Evolutionary conservation across 2,113 vertebrate genomes (phyloP).

Genomic region (Plecotus auritus): DNA sequence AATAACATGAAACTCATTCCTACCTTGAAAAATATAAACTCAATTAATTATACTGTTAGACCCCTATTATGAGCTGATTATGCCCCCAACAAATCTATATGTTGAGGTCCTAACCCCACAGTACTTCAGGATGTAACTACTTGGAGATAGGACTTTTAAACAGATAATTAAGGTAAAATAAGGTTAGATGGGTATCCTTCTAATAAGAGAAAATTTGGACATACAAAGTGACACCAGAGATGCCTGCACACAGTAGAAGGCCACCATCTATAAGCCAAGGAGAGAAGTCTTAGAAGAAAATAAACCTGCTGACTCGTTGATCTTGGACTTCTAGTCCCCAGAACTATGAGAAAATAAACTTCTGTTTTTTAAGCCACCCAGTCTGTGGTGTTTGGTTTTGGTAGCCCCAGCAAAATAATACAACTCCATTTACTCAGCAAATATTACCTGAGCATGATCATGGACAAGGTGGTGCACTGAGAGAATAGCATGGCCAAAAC

Average conservation of each 20-base stretch:
- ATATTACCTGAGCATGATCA: background rate
- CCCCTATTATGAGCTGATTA: background rate
- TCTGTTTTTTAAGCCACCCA: background rate
- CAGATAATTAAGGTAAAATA: background rate
- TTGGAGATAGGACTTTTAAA: background rate
- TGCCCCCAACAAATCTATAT: background rate
- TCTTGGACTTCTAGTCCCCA: background rate
- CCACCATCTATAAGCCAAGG: background rate
- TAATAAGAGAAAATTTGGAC: background rate
- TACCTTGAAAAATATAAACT: background rate
- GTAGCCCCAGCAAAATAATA: background rate
- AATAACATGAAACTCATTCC: constrained; percentile 1
- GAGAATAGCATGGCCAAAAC: background rate
- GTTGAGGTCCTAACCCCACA: background rate
- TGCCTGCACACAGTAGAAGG: background rate
- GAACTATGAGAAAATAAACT: background rate
- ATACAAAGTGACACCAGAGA: background rate
- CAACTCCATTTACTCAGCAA: background rate
- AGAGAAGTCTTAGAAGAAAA: background rate
- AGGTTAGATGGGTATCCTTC: background rate
- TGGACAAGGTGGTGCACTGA: background rate
- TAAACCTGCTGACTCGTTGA: background rate
- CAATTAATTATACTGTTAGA: background rate
- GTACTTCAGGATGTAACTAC: background rate
- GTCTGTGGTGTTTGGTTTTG: background rate